Evolutionary conservation across 2,113 vertebrate genomes (phyloP).

Genomic region (Anolis carolinensis): DNA sequence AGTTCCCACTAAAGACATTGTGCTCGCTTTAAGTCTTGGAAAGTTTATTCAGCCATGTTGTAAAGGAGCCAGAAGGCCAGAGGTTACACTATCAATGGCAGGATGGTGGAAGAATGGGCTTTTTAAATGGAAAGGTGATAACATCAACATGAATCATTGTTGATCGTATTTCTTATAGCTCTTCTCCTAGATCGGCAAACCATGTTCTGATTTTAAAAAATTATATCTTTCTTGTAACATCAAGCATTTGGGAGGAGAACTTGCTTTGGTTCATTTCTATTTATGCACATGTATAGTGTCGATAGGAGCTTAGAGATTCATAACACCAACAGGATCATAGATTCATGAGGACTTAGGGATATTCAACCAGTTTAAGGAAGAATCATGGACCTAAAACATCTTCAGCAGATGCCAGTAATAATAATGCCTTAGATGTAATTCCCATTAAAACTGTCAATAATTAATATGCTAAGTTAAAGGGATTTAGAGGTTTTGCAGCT

Average conservation of each 20-base stretch:
- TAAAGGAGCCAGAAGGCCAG: neutral
- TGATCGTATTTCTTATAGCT: neutral
- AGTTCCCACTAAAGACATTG: neutral
- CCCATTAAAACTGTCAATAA: neutral
- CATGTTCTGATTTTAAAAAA: neutral
- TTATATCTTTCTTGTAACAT: neutral
- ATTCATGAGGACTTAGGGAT: neutral
- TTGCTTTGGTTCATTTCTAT: neutral
- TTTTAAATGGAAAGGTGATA: neutral
- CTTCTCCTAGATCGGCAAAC: too few relatives aligned
- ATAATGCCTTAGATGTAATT: neutral
- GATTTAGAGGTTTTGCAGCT: neutral
- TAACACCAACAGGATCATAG: neutral
- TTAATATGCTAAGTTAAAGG: too few relatives aligned
- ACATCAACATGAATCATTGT: neutral
- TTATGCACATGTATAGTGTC: too few relatives aligned
- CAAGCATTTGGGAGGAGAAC: neutral
- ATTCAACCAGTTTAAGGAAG: neutral
- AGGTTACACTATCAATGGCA: neutral
- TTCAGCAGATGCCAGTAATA: neutral
- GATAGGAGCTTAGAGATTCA: neutral
- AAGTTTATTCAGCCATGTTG: neutral
- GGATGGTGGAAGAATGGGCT: too few relatives aligned
- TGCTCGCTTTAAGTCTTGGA: neutral
- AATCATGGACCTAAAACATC: neutral